Conservation (phyloP, 2,888 invertebrate species). For the Coleophora flavipennella region DNA sequence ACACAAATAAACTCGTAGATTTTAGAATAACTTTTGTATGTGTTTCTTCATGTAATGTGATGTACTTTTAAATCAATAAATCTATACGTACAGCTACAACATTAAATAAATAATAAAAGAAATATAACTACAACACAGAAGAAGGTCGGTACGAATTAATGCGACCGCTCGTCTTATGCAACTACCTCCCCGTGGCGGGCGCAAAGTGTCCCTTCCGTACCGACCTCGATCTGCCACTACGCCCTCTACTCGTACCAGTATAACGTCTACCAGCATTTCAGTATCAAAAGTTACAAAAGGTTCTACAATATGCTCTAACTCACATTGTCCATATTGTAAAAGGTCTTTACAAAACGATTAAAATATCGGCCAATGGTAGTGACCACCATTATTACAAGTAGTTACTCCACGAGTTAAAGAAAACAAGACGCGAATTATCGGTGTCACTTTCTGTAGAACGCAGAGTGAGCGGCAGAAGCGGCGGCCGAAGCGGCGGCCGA, state of each 20-base stretch:
- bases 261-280: constrained; percentile 64
- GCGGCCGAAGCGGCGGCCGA: constrained; percentile 56
- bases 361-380: constrained; percentile 33
- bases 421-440: constrained; percentile 41
- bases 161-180: constrained; percentile 38
- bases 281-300: constrained; percentile 71
- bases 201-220: constrained; percentile 65
- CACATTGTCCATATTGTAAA: constrained; percentile 51
- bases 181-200: constrained; percentile 33
- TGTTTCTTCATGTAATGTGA: constrained; percentile 14
- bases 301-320: constrained; percentile 51
- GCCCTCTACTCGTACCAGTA: too few relatives aligned
- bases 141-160: constrained; percentile 66
- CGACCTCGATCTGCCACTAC: constrained; percentile 51
- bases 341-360: constrained; percentile 58
- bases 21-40: too few relatives aligned
- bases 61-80: constrained; percentile 28
- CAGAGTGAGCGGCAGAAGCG: constrained; percentile 44
- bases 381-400: constrained; percentile 44
- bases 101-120: constrained; percentile 65
- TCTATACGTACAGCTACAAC: constrained; percentile 56
- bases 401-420: constrained; percentile 52
- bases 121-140: constrained; percentile 67
- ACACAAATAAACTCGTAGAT: too few relatives aligned
- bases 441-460: constrained; percentile 62